Conservation (phyloP, 2,888 invertebrate species). For the Plutella xylostella region DNA sequence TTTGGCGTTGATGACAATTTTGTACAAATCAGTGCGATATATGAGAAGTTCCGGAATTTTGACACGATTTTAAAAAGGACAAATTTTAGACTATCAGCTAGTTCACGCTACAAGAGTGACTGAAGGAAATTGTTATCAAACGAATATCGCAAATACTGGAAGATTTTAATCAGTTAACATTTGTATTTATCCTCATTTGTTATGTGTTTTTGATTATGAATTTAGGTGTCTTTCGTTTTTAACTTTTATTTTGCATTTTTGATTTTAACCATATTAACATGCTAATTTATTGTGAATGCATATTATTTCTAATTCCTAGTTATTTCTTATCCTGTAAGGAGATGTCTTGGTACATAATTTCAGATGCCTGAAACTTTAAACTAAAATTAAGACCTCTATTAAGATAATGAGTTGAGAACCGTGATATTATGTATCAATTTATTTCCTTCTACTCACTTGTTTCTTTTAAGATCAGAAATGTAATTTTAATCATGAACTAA, state of each 20-base stretch:
- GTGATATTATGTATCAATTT: conserved; percentile 44
- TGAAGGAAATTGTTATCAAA: conserved; percentile 1
- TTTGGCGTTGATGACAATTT: conserved; percentile 5
- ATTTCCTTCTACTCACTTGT: conserved; percentile 29
- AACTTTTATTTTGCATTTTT: conserved; percentile 49
- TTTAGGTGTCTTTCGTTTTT: conserved; percentile 30
- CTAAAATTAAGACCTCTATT: neutral
- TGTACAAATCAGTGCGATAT: conserved; percentile 32
- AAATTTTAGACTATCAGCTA: conserved; percentile 11
- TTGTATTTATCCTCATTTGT: conserved; percentile 32
- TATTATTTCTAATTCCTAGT: conserved; percentile 31
- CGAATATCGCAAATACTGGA: neutral
- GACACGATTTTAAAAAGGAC: conserved; percentile 58
- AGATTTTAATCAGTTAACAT: conserved; percentile 31
- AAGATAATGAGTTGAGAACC: neutral
- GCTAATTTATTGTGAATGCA: conserved; percentile 51
- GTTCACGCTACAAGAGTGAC: neutral
- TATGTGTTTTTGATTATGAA: conserved; percentile 46
- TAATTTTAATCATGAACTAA: conserved; percentile 66
- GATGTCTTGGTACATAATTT: conserved; percentile 49
- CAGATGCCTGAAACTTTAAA: conserved; percentile 19
- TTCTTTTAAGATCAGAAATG: conserved; percentile 28
- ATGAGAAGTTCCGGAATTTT: conserved; percentile 34
- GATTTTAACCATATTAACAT: conserved; percentile 68
- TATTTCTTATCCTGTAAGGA: conserved; percentile 24